Conservation (phyloP, 2,888 invertebrate genomes). For the Platycnemis pennipes region DNA sequence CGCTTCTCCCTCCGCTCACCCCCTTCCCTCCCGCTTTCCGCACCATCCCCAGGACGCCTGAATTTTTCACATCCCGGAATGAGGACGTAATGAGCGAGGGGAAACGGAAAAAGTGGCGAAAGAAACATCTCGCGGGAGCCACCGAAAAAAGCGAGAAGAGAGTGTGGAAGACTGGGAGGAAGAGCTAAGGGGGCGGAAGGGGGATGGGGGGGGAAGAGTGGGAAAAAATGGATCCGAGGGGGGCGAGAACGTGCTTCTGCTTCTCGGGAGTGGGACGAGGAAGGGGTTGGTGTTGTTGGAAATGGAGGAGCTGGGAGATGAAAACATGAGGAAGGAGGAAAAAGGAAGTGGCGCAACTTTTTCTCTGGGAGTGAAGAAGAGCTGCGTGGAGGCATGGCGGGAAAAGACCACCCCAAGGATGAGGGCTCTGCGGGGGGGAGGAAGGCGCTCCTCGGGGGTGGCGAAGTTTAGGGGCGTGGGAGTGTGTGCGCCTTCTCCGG, state of each 20-base stretch:
- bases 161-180: background rate
- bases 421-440: background rate
- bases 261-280: too few relatives aligned
- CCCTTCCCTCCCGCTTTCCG: background rate
- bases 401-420: too few relatives aligned
- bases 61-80: conserved; percentile 47
- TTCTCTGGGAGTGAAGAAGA: background rate
- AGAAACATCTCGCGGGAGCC: conserved; percentile 23
- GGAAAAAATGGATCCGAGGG: background rate
- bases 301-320: background rate
- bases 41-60: background rate
- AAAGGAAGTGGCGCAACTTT: background rate
- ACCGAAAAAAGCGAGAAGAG: background rate
- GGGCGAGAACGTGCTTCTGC: too few relatives aligned
- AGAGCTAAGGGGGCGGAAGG: background rate
- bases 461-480: background rate
- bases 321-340: background rate
- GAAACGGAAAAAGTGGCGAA: conserved; percentile 41
- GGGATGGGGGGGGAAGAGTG: background rate
- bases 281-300: too few relatives aligned
- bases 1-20: background rate
- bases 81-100: conserved; percentile 44
- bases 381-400: background rate
- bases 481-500: too few relatives aligned
- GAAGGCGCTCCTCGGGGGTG: background rate